Conservation (phyloP, 2,797 vertebrate genomes). For the Sphenopsis melanotis region DNA sequence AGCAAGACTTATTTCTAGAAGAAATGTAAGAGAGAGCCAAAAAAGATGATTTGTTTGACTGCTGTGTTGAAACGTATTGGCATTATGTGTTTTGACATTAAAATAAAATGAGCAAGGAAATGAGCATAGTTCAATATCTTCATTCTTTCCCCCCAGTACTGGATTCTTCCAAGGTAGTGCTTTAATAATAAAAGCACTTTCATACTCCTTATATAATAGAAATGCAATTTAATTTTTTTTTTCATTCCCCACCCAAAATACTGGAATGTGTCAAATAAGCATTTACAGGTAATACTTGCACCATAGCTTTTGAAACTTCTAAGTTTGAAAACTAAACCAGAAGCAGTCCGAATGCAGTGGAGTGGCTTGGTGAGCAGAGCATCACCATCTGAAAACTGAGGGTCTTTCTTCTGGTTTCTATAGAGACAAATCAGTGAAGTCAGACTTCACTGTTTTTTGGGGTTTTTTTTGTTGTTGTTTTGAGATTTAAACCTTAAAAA, state of each 20-base stretch:
- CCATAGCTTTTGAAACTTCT: not conserved
- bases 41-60: not conserved
- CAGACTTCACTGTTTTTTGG: not conserved
- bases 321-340: not conserved
- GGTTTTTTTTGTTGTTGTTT: not conserved
- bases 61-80: not conserved
- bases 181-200: not conserved
- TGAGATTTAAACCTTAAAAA: not conserved
- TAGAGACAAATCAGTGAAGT: not conserved
- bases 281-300: not conserved
- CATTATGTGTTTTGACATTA: not conserved
- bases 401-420: not conserved
- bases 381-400: not conserved
- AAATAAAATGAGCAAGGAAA: not conserved
- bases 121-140: not conserved
- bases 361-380: not conserved
- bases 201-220: not conserved
- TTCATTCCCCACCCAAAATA: not conserved
- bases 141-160: not conserved
- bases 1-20: not conserved
- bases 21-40: not conserved
- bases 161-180: not conserved
- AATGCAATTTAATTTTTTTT: not conserved
- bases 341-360: not conserved
- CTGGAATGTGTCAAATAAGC: not conserved